Evolutionary conservation across 2,888 invertebrate species (phyloP), one percentile per base, ranked within the genome.

Genomic region (Drosophila mercatorum): DNA sequence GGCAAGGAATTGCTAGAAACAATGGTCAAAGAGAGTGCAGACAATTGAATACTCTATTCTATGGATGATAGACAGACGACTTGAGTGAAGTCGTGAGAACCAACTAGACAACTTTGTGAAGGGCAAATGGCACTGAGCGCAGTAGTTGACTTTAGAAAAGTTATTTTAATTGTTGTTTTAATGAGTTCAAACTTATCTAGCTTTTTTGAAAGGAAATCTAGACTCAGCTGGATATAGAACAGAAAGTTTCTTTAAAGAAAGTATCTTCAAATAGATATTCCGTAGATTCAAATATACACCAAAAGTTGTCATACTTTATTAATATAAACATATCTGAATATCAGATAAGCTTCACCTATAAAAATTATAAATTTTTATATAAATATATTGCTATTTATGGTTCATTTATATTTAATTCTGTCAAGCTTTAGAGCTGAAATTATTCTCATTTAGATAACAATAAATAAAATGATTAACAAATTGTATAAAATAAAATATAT

Each of bases 1-100:
- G 68, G 68, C 76, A 71, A 59, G 49, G 58, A 81, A 80, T 51
- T 61, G 66, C 55, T 67, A 14, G 68, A 68, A 57, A 64, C 40
- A 63, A 72, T 38, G 8, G 40, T 56, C 62, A 49, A 40, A 40
- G 41, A 44, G n/a, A 22, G 5, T n/a, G 56, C 10, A 51, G 44
- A 12, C 31, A 17, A 58, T n/a, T 11, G 2, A 57, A 68, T 68
- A 44, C 68, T 34, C 68, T 68, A 44, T 51, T 51, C 34, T 17
- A 36, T 51, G 5, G 6, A 6, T 17, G 49, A 34, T n/a, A 3
- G 5, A 49, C 31, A 3, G 5, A 49, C 31, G 11, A n/a, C 49
- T 12, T 36, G 1, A 12, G 51, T 51, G 34, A 34, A 36, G 34
- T 51, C 51, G 51, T 51, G 51, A 22, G 46, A 46, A 46, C 26